phyloP scores from a whole-genome alignment of 2,113 vertebrate species.

The Halichoerus grypus region DNA sequence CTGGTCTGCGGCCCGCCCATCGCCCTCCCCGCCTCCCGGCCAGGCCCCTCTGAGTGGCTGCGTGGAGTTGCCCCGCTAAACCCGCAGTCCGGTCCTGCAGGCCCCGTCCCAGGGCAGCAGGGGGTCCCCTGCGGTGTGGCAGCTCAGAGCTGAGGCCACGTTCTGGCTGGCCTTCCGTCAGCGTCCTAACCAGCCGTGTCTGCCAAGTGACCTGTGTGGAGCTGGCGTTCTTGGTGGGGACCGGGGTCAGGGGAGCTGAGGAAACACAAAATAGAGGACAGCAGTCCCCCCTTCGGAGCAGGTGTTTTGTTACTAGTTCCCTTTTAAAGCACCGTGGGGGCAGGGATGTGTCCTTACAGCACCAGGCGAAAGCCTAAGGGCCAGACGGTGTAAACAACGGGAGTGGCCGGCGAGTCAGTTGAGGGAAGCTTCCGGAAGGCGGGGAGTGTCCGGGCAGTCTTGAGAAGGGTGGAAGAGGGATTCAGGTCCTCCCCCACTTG shows the following conservation, averaged over 20 bases:
- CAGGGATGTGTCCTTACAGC: neutral
- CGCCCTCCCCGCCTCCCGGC: neutral
- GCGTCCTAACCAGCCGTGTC: neutral
- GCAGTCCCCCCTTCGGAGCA: neutral
- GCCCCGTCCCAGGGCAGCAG: neutral
- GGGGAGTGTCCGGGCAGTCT: neutral
- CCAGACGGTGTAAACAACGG: neutral
- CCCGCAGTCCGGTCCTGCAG: neutral
- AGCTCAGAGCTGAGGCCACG: neutral
- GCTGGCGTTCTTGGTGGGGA: neutral
- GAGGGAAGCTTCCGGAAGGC: constrained; percentile 9
- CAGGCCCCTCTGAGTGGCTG: neutral
- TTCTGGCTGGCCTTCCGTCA: neutral
- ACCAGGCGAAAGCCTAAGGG: neutral
- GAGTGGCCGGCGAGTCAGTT: neutral
- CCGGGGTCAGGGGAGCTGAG: neutral
- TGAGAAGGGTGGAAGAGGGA: neutral
- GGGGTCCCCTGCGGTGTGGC: neutral
- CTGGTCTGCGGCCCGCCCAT: no score
- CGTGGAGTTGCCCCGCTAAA: neutral
- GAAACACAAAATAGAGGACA: neutral
- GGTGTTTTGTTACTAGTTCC: neutral
- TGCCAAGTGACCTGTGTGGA: neutral
- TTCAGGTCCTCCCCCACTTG: neutral
- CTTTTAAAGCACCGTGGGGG: neutral